These are phyloP conservation scores for Pseudomyrmex flavicornis DNA, from an alignment of 1,140 invertebrate species.

Conservation along the genomic window DNA sequence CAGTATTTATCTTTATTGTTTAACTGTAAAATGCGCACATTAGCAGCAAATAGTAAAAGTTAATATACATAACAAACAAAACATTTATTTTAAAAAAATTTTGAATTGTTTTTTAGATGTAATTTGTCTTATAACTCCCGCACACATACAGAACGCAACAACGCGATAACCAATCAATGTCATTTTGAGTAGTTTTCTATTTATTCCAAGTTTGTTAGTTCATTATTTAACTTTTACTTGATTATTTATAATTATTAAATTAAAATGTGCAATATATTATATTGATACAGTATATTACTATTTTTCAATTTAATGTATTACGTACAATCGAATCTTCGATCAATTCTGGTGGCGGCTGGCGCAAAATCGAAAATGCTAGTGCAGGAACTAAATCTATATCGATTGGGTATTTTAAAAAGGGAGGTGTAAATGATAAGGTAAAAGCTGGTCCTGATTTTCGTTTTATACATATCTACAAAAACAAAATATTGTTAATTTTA, in stretches of 20 bases:
- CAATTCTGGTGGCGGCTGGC: neutral
- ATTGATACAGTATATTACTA: neutral
- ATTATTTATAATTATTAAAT: too few species aligned
- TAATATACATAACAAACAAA: neutral
- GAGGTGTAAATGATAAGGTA: conserved; percentile 74
- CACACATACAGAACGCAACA: too few species aligned
- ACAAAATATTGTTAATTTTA: neutral
- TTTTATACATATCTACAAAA: conserved; percentile 71
- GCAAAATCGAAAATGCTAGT: conserved; percentile 78
- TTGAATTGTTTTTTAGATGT: too few species aligned
- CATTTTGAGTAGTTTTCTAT: too few species aligned
- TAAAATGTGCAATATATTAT: conserved; percentile 13
- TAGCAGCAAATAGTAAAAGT: neutral
- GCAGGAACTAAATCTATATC: conserved; percentile 84
- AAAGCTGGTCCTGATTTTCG: conserved; percentile 84
- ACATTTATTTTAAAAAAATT: too few species aligned
- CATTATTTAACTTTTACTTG: too few species aligned
- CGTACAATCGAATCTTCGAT: conserved; percentile 47
- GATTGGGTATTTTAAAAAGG: conserved; percentile 53
- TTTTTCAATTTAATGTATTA: neutral
- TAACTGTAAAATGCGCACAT: neutral
- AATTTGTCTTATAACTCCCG: too few species aligned
- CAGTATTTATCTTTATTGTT: too few species aligned
- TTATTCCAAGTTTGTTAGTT: too few species aligned
- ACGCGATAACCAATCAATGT: too few species aligned